Conservation (phyloP, 2,113 vertebrate species). For the Sterrhoptilus dennistouni region DNA sequence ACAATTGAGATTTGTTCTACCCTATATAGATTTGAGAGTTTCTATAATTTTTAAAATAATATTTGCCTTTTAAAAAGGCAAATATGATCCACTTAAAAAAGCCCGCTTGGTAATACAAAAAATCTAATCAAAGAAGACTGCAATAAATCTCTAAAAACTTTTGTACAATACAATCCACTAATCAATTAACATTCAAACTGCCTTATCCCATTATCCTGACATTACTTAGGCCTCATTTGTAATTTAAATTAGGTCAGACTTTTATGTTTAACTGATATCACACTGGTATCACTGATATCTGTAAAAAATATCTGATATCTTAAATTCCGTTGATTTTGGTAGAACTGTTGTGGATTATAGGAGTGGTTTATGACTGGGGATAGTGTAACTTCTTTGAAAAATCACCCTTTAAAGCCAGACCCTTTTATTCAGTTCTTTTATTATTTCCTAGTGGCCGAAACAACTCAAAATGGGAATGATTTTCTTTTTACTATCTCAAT, state of each 20-base stretch:
- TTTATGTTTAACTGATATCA: not conserved
- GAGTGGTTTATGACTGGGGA: not conserved
- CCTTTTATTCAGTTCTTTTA: not conserved
- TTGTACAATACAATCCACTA: not conserved
- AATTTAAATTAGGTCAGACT: not conserved
- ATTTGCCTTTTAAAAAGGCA: too few relatives aligned
- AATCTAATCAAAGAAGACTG: not conserved
- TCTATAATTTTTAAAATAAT: not conserved
- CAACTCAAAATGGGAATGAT: rapidly evolving
- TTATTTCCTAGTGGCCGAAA: not conserved
- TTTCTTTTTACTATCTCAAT: not conserved
- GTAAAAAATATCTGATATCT: not conserved
- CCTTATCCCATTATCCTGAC: not conserved
- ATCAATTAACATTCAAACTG: not conserved
- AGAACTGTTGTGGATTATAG: not conserved
- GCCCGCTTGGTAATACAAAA: not conserved
- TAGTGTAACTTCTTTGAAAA: not conserved
- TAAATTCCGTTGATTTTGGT: not conserved
- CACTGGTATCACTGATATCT: not conserved
- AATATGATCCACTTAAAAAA: not conserved
- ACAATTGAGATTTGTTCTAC: not conserved
- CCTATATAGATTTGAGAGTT: not conserved
- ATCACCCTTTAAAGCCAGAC: not conserved
- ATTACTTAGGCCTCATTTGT: not conserved
- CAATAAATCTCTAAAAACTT: not conserved